Percentiles rank a stretch among this genome's conserved stretches.
These are phyloP conservation scores for Drosophila algonquin DNA, from an alignment of 2,888 invertebrate genomes.

Conservation along the genomic window DNA sequence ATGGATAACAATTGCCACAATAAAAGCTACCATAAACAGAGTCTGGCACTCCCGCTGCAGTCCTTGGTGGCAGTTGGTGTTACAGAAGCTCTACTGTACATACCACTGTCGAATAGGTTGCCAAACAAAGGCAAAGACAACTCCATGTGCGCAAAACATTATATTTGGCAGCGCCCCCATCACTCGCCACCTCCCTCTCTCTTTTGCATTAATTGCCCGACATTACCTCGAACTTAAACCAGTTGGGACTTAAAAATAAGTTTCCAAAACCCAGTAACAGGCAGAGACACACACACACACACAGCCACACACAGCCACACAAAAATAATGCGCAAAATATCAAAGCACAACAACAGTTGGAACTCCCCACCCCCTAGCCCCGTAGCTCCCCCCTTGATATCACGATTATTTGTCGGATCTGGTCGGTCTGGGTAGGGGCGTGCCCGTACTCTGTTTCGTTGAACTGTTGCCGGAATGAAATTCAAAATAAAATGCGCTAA, in stretches of 20 bases:
- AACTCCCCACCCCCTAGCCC: not conserved
- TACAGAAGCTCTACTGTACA: not conserved
- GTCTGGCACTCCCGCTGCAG: slow-evolving; percentile 1
- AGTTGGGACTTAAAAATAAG: slow-evolving; percentile 50
- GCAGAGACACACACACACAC: slow-evolving; percentile 1
- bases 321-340: slow-evolving; percentile 48
- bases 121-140: slow-evolving; percentile 33
- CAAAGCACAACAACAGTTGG: slow-evolving; percentile 27
- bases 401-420: slow-evolving; percentile 31
- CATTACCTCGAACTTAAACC: slow-evolving; percentile 42
- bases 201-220: slow-evolving; percentile 40
- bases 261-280: slow-evolving; percentile 19
- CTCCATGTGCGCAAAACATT: not conserved
- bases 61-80: not conserved
- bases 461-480: not conserved
- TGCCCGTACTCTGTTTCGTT: slow-evolving; percentile 31
- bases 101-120: not conserved
- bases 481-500: slow-evolving; percentile 28
- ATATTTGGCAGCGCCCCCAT: slow-evolving; percentile 12
- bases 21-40: not conserved
- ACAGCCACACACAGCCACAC: slow-evolving; percentile 6
- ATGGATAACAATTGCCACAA: not conserved
- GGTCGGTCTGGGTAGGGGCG: slow-evolving; percentile 4
- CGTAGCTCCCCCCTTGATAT: not conserved
- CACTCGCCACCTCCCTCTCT: not conserved